Evolutionary conservation across 2,797 vertebrate species (phyloP).

Genomic region (Siniperca obscura): DNA sequence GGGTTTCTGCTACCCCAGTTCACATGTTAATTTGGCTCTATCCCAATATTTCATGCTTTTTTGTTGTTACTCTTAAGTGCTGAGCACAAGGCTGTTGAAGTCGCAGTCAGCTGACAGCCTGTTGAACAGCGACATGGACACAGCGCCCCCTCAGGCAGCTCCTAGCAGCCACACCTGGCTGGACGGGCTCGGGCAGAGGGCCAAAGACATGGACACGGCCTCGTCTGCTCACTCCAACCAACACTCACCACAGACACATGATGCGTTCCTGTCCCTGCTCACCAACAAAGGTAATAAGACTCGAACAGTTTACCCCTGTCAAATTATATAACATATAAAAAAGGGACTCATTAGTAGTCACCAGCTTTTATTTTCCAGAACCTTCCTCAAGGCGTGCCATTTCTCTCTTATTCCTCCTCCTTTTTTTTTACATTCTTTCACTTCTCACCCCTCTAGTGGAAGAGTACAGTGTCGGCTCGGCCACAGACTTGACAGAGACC

Average conservation of each 20-base stretch:
- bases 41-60: constrained; percentile 11
- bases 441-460: constrained; percentile 84
- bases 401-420: not conserved
- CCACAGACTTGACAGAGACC: constrained; percentile 97
- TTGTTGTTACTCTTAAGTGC: constrained; percentile 66
- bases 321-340: not conserved
- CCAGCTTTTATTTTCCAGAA: not conserved
- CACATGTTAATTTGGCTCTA: not conserved
- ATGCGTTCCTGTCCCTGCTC: constrained; percentile 96
- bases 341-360: not conserved
- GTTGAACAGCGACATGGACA: constrained; percentile 91
- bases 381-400: not conserved
- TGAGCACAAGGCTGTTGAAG: constrained; percentile 91
- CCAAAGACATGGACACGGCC: constrained; percentile 89
- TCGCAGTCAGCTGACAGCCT: constrained; percentile 94
- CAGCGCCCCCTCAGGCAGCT: constrained; percentile 78
- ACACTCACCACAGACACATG: constrained; percentile 92
- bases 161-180: constrained; percentile 91
- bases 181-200: constrained; percentile 82
- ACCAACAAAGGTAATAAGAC: constrained; percentile 90
- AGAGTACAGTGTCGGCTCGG: constrained; percentile 97
- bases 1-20: not conserved
- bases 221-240: constrained; percentile 87
- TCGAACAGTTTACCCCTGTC: not conserved
- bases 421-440: not conserved